Evolutionary conservation across 2,113 vertebrate genomes (phyloP).

Genomic region (Cavia aperea): DNA sequence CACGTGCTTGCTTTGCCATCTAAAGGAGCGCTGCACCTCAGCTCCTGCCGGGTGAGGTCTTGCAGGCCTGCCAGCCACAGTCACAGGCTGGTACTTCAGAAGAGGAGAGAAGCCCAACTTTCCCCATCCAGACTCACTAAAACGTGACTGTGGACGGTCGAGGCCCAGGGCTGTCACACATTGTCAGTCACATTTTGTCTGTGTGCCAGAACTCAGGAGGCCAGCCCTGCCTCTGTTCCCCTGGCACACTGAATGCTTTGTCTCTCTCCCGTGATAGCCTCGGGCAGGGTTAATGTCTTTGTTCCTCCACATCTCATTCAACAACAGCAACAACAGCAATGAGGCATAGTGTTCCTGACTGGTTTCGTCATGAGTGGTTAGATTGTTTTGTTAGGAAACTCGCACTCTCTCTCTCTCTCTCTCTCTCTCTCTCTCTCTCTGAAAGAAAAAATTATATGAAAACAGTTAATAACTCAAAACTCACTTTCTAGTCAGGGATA

Average conservation of each 20-base stretch:
- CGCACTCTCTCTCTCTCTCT: not conserved
- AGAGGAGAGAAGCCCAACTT: not conserved
- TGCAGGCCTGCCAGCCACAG: not conserved
- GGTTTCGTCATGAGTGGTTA: not conserved
- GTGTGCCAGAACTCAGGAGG: not conserved
- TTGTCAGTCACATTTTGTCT: not conserved
- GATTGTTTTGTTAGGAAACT: not conserved
- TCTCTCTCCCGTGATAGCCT: not conserved
- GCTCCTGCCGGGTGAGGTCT: not conserved
- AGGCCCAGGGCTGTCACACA: not conserved
- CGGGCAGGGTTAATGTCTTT: not conserved
- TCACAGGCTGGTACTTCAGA: not conserved
- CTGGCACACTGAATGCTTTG: not conserved
- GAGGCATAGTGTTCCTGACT: not conserved
- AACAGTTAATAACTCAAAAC: not conserved
- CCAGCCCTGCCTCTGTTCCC: not conserved
- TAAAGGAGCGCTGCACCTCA: not conserved
- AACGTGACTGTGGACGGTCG: not conserved
- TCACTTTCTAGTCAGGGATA: not conserved
- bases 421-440: not conserved
- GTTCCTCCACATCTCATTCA: not conserved
- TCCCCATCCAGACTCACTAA: not conserved
- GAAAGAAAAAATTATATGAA: too few relatives aligned
- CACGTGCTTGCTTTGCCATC: not conserved
- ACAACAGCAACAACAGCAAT: constrained; percentile 25